phyloP scores from a whole-genome alignment of 1,140 invertebrate species.

The Galendromus occidentalis region DNA sequence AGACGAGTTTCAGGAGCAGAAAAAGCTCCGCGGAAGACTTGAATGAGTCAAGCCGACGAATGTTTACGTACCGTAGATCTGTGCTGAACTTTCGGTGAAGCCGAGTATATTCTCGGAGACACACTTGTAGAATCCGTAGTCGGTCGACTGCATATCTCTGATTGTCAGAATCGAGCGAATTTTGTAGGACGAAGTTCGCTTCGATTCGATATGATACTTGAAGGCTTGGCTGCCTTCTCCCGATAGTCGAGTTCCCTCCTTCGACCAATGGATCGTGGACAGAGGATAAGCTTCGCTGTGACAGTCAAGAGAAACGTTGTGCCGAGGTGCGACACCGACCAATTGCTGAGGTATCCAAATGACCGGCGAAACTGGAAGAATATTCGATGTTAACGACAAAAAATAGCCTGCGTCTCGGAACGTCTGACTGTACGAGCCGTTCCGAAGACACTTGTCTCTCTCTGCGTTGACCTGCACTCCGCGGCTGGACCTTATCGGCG shows the following conservation, averaged over 20 bases:
- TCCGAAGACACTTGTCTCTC: no score
- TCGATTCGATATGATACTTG: constrained; percentile 8
- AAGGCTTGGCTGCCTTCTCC: neutral
- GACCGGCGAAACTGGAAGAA: constrained; percentile 58
- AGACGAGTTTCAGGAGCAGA: no score
- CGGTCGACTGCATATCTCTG: neutral
- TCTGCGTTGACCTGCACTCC: no score
- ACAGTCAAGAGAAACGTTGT: constrained; percentile 63
- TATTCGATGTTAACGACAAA: no score
- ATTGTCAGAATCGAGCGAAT: constrained; percentile 6
- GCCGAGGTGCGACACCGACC: constrained; percentile 54
- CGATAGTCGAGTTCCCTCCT: constrained; percentile 13
- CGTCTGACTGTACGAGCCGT: no score
- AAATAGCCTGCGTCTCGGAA: no score
- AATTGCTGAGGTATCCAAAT: constrained; percentile 72
- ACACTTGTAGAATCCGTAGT: constrained; percentile 9
- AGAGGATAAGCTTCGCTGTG: constrained; percentile 72
- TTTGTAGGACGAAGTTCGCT: constrained; percentile 2
- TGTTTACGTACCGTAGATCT: constrained; percentile 9
- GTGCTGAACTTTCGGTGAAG: constrained; percentile 7
- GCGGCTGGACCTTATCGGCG: no score
- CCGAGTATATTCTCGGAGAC: constrained; percentile 7
- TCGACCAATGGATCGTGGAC: constrained; percentile 68
- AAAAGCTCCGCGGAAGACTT: no score
- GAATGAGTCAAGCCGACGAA: no score